These are phyloP conservation scores for Drosophila parvula DNA, from an alignment of 1,140 invertebrate genomes.

Conservation along the genomic window DNA sequence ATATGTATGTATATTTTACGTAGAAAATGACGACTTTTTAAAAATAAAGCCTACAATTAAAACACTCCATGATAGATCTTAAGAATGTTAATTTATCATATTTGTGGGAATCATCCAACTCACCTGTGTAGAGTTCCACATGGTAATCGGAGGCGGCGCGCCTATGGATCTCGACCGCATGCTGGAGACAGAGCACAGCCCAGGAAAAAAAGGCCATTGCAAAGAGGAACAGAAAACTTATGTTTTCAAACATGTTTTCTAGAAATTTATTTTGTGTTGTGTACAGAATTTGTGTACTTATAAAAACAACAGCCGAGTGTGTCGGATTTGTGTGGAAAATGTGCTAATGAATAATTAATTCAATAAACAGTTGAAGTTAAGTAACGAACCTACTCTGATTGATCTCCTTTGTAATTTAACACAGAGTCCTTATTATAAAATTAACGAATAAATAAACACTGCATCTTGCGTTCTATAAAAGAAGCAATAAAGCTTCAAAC, in stretches of 20 bases:
- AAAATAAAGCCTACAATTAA: neutral
- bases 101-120: neutral
- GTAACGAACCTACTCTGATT: neutral
- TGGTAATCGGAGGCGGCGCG: slow-evolving; percentile 22
- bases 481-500: neutral
- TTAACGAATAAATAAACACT: too few species aligned
- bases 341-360: neutral
- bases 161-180: slow-evolving; percentile 35
- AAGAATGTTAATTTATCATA: neutral
- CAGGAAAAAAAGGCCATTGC: slow-evolving; percentile 58
- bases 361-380: neutral
- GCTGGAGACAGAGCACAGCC: slow-evolving; percentile 54
- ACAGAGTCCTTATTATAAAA: neutral
- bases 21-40: too few species aligned
- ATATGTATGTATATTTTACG: too few species aligned
- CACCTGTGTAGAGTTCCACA: slow-evolving; percentile 61
- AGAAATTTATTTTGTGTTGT: slow-evolving; percentile 14
- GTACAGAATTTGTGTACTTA: slow-evolving; percentile 13
- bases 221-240: slow-evolving; percentile 59
- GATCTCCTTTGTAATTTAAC: too few species aligned
- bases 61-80: neutral
- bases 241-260: slow-evolving; percentile 61
- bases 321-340: slow-evolving; percentile 18
- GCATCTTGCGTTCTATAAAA: neutral
- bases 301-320: slow-evolving; percentile 29